Evolutionary conservation across 1,140 invertebrate species (phyloP).

Genomic region (Laupala kohalensis): DNA sequence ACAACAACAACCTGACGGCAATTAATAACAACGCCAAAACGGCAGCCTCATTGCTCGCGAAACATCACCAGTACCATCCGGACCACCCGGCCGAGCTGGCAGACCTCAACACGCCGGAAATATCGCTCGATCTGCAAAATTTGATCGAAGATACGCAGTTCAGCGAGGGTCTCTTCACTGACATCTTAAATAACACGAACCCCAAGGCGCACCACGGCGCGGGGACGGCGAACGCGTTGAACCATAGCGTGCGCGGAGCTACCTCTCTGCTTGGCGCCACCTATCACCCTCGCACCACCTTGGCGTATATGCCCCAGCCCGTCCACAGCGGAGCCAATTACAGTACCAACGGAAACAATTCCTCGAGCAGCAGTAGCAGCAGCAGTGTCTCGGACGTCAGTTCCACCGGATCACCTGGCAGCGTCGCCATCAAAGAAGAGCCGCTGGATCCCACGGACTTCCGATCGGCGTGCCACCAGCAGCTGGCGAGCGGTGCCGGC

Average conservation of each 20-base stretch:
- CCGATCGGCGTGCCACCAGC: slow-evolving; percentile 24
- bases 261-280: slow-evolving; percentile 20
- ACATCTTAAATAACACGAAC: slow-evolving; percentile 43
- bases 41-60: slow-evolving; percentile 28
- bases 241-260: slow-evolving; percentile 33
- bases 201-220: slow-evolving; percentile 32
- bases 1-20: slow-evolving; percentile 11
- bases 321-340: slow-evolving; percentile 70
- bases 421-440: slow-evolving; percentile 57
- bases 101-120: slow-evolving; percentile 77
- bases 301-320: slow-evolving; percentile 81
- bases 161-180: slow-evolving; percentile 63
- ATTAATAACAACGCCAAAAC: slow-evolving; percentile 22
- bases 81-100: slow-evolving; percentile 56
- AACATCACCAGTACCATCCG: slow-evolving; percentile 45
- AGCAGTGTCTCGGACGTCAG: slow-evolving; percentile 32
- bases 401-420: slow-evolving; percentile 42
- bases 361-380: slow-evolving; percentile 34
- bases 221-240: slow-evolving; percentile 5
- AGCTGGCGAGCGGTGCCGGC: slow-evolving; percentile 3
- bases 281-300: slow-evolving; percentile 45
- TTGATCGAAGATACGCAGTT: slow-evolving; percentile 80
- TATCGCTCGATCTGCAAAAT: slow-evolving; percentile 74
- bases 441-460: slow-evolving; percentile 63
- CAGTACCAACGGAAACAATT: slow-evolving; percentile 25